Evolutionary conservation across 1,140 invertebrate species (phyloP).

Genomic region (Paralvinella palmiformis): DNA sequence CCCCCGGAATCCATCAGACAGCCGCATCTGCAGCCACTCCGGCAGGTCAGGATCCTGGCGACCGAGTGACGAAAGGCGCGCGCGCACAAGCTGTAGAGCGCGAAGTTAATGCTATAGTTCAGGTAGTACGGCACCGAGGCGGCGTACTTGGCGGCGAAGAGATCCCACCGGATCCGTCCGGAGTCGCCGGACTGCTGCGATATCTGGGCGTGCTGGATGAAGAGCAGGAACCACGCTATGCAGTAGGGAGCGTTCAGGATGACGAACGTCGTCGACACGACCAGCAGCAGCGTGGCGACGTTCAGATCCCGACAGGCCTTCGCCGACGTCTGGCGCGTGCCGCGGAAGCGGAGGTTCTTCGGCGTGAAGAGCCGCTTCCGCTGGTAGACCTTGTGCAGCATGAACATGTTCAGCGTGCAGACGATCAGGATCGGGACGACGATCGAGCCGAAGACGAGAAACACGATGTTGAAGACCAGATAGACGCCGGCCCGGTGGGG

Average conservation of each 20-base stretch:
- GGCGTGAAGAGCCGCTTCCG: neutral
- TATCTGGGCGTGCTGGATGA: neutral
- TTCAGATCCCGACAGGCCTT: neutral
- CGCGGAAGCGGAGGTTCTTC: neutral
- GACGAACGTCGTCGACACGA: conserved; percentile 9
- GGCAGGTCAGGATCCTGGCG: too few relatives aligned
- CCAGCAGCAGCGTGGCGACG: neutral
- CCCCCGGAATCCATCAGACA: too few relatives aligned
- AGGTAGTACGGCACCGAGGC: conserved; percentile 7
- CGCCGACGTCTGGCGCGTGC: neutral
- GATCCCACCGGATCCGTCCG: neutral
- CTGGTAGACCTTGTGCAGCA: neutral
- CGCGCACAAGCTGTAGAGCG: conserved; percentile 2
- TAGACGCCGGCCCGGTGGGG: neutral
- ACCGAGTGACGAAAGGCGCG: neutral
- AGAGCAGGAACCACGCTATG: neutral
- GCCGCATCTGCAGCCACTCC: too few relatives aligned
- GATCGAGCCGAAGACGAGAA: conserved; percentile 5
- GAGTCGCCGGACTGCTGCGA: neutral
- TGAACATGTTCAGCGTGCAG: conserved; percentile 1
- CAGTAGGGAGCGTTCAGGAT: conserved; percentile 7
- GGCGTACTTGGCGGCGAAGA: conserved; percentile 1
- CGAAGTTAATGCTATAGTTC: conserved; percentile 6
- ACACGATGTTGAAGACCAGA: neutral
- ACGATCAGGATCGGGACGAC: neutral